phyloP scores from a whole-genome alignment of 1,140 invertebrate genomes.

The Hormaphis cornu region DNA sequence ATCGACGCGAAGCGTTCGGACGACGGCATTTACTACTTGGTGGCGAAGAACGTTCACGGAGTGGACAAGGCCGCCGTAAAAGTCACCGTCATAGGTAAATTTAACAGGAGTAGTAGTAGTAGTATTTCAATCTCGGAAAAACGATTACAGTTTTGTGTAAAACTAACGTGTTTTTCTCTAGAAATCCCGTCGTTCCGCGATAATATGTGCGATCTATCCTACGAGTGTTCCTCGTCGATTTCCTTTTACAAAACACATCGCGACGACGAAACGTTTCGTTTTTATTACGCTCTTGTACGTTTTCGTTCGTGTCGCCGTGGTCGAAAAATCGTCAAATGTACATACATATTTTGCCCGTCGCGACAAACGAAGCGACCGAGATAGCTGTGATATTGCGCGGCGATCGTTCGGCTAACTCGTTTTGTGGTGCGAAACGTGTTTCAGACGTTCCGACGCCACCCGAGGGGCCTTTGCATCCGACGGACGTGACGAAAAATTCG shows the following conservation, averaged over 20 bases:
- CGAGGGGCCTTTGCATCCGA: constrained; percentile 73
- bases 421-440: constrained; percentile 31
- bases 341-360: too few species aligned
- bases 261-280: too few species aligned
- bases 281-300: too few species aligned
- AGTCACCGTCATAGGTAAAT: constrained; percentile 66
- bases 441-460: constrained; percentile 70
- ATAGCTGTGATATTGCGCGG: background rate
- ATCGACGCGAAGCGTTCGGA: constrained; percentile 82
- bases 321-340: too few species aligned
- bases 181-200: too few species aligned
- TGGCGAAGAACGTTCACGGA: constrained; percentile 86
- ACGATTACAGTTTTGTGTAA: too few species aligned
- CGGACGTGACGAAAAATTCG: constrained; percentile 74
- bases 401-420: background rate
- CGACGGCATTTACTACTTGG: constrained; percentile 78
- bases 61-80: constrained; percentile 77
- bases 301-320: too few species aligned
- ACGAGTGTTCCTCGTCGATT: too few species aligned
- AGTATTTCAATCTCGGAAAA: background rate
- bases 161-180: too few species aligned
- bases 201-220: too few species aligned
- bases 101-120: background rate
- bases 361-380: too few species aligned
- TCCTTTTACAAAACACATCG: too few species aligned